phyloP scores from a whole-genome alignment of 2,888 invertebrate genomes.

The Synanthedon formicaeformis region DNA sequence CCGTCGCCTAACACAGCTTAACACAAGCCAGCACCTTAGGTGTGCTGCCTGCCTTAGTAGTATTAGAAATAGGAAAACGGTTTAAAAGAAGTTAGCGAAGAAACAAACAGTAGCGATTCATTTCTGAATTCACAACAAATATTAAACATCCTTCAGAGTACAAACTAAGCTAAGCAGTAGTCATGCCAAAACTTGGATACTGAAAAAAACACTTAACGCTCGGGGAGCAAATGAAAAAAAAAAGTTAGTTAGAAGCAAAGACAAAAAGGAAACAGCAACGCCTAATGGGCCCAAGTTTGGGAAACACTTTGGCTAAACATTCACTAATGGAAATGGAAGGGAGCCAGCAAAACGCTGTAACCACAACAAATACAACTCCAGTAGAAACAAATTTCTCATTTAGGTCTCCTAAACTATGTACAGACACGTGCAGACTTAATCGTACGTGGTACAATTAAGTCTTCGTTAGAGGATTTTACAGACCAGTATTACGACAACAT shows the following conservation, averaged over 20 bases:
- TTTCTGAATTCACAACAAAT: no score
- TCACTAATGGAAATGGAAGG: constrained; percentile 68
- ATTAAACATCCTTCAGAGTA: no score
- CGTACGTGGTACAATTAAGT: not conserved
- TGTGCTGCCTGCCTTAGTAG: not conserved
- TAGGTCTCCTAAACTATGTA: no score
- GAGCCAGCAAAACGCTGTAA: constrained; percentile 31
- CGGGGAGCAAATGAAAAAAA: constrained; percentile 34
- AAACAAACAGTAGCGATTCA: no score
- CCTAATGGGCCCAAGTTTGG: constrained; percentile 62
- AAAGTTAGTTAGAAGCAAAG: constrained; percentile 49
- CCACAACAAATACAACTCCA: not conserved
- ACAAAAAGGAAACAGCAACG: constrained; percentile 49
- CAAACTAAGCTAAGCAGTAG: not conserved
- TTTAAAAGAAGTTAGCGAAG: no score
- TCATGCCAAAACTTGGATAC: constrained; percentile 22
- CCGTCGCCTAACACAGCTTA: not conserved
- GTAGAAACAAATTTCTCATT: no score
- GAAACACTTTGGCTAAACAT: constrained; percentile 69
- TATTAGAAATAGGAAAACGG: not conserved
- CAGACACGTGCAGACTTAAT: not conserved
- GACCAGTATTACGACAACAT: no score
- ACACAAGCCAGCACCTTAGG: not conserved
- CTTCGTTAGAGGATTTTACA: not conserved
- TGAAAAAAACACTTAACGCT: constrained; percentile 48